These are phyloP conservation scores for Eptatretus burgeri DNA, from an alignment of 2,113 vertebrate genomes.

Conservation along the genomic window DNA sequence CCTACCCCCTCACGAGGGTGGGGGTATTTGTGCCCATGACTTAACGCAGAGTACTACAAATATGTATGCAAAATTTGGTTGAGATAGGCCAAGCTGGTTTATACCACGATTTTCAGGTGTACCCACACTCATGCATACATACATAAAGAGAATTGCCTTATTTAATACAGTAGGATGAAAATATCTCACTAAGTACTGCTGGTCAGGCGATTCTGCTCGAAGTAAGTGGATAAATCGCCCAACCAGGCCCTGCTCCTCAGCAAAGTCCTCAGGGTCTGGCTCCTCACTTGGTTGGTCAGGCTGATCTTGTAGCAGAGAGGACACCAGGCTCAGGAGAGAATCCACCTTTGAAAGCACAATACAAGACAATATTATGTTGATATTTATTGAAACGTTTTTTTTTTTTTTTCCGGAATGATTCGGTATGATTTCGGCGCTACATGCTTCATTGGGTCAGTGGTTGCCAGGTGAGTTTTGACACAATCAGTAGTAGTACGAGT, in stretches of 20 bases:
- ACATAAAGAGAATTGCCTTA: not conserved
- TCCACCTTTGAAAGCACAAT: constrained; percentile 31
- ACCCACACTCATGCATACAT: too few relatives aligned
- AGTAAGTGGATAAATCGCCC: constrained; percentile 82
- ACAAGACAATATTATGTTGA: too few relatives aligned
- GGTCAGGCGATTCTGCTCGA: constrained; percentile 66
- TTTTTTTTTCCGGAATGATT: too few relatives aligned
- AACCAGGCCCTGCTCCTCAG: constrained; percentile 84
- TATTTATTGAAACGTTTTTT: too few relatives aligned
- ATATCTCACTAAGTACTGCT: constrained; percentile 52
- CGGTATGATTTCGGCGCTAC: too few relatives aligned
- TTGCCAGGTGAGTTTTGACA: too few relatives aligned
- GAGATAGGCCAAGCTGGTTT: too few relatives aligned
- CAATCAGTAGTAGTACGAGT: too few relatives aligned
- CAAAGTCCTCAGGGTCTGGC: constrained; percentile 84
- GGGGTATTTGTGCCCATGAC: too few relatives aligned
- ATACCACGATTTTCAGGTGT: too few relatives aligned
- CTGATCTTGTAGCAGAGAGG: constrained; percentile 79
- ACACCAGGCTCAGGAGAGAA: constrained; percentile 63
- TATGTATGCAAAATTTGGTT: not conserved
- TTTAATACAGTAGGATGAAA: not conserved
- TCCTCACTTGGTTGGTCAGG: constrained; percentile 84
- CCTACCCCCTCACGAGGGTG: too few relatives aligned
- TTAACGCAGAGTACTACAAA: not conserved
- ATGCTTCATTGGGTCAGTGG: too few relatives aligned